Base-by-base conservation (phyloP, 2,113 vertebrate genomes). In the Rhea americana region DNA sequence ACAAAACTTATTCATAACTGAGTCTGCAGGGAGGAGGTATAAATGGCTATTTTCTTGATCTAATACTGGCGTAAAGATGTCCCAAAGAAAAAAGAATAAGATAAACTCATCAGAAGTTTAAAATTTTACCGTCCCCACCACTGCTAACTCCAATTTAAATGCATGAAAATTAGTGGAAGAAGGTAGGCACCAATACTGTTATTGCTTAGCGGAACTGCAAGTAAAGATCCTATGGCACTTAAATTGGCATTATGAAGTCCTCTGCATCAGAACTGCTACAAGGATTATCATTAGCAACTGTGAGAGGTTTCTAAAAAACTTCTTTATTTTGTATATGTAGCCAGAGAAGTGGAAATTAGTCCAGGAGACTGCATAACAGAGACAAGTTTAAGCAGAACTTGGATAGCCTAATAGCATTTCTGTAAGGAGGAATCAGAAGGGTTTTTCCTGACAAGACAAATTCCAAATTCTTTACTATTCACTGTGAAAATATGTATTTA, bases 321-420 rank as follows among this genome's bases (percentile, higher is more conserved):
- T 4, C 11, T 51, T 71, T 39, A 12, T 53, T 62, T 70, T 39
- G 21, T 48, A 74, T 77, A 62, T 19, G 35, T 20, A 66, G 26
- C 10, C 51, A 58, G 55, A 71, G 10, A 11, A 66, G 5, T 15
- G 3, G 35, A 53, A 71, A 65, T 41, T 41, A 50, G 21, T 81
- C 16, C 65, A 59, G 19, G 6, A 79, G 58, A 22, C 51, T 65
- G n/a, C 0, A 0, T 53, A 67, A 55, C 6, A 59, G 5, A 26
- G 26, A 20, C 5, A 81, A 50, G 10, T 81, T 78, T 50, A 89
- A 78, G 37, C 11, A 81, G n/a, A 90, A 81, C 13, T 53, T 71
- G 19, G 56, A 35, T 18, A 89, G 78, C 7, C 2, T 65, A 66
- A 59, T 74, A 51, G 10, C 2, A 39, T 75, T 77, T 80, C 56